phyloP scores from a whole-genome alignment of 1,140 invertebrate species.

The Argopecten irradians region DNA sequence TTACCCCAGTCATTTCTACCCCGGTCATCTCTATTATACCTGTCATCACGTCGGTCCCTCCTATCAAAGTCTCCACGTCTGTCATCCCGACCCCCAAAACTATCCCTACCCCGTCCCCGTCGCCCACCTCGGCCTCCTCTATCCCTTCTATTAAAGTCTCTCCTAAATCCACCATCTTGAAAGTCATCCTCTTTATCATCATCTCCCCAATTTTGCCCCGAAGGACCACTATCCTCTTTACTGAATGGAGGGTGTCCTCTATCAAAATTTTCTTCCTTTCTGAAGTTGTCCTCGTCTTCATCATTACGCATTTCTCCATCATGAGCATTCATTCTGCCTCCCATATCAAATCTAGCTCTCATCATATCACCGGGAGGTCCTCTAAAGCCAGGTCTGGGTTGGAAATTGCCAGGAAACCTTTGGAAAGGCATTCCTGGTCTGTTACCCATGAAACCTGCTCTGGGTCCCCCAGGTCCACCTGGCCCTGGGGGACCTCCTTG shows the following conservation, averaged over 20 bases:
- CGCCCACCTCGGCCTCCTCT: conserved; percentile 37
- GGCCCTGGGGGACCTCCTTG: conserved; percentile 39
- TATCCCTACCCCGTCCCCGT: conserved; percentile 27
- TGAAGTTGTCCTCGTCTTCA: conserved; percentile 34
- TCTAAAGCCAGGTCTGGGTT: conserved; percentile 41
- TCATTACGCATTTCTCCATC: conserved; percentile 28
- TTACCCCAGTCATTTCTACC: conserved; percentile 35
- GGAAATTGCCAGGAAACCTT: conserved; percentile 40
- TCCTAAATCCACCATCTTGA: not conserved
- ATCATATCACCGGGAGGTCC: conserved; percentile 42
- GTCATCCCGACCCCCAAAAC: conserved; percentile 32
- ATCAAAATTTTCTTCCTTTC: not conserved
- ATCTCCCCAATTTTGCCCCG: conserved; percentile 20
- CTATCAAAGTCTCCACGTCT: conserved; percentile 28
- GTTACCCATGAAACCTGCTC: conserved; percentile 25
- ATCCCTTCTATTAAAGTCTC: conserved; percentile 24
- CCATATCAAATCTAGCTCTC: conserved; percentile 30
- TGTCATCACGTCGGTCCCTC: not conserved
- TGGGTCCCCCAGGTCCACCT: conserved; percentile 45
- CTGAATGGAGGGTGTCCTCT: conserved; percentile 21
- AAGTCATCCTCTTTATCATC: conserved; percentile 32
- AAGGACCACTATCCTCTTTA: conserved; percentile 25
- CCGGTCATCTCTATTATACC: not conserved
- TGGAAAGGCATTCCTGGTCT: conserved; percentile 36
- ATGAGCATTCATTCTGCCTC: conserved; percentile 31